Conservation (phyloP, 2,888 invertebrate species). For the Caenorhabditis sp. region DNA sequence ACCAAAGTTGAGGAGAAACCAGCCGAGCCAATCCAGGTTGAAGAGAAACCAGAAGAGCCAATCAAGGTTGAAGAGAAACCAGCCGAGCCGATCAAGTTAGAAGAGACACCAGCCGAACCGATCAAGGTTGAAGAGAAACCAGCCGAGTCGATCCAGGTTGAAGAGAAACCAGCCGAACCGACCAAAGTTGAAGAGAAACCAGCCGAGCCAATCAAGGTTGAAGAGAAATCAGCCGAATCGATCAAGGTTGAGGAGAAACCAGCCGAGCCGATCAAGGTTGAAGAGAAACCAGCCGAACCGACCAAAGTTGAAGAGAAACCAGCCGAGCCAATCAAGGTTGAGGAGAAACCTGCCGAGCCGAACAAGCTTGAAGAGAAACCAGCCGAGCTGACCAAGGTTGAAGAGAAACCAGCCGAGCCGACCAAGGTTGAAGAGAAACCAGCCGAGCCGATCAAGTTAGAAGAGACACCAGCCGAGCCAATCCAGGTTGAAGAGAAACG, state of each 20-base stretch:
- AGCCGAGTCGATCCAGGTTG: no score
- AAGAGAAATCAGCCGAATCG: no score
- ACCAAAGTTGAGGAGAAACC: neutral
- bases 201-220: no score
- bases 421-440: conserved; percentile 1
- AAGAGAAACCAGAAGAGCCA: neutral
- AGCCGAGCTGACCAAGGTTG: neutral
- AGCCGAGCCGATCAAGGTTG: no score
- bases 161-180: no score
- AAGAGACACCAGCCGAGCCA: conserved; percentile 3
- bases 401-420: neutral
- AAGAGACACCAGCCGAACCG: no score
- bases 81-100: no score
- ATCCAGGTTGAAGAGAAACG: neutral
- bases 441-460: neutral
- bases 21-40: neutral
- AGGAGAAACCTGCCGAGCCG: conserved; percentile 1
- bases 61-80: neutral
- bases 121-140: neutral
- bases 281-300: no score
- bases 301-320: neutral
- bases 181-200: no score
- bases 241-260: no score
- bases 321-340: neutral
- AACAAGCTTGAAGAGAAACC: neutral